Evolutionary conservation across 1,140 invertebrate genomes (phyloP).

Genomic region (Matsumurasca onukii): DNA sequence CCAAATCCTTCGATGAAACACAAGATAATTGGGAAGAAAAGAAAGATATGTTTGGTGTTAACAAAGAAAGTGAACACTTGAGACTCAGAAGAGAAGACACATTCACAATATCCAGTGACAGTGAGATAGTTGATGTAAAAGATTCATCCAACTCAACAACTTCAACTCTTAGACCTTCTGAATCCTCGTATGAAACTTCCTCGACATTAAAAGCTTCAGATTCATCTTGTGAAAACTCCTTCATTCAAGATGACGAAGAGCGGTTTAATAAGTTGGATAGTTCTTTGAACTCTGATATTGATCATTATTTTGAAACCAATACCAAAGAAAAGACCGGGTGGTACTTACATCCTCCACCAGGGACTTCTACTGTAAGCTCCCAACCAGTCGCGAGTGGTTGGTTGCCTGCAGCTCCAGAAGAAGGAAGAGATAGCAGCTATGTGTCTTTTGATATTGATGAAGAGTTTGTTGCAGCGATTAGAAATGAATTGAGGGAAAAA

Average conservation of each 20-base stretch:
- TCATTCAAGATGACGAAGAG: not conserved
- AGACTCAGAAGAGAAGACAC: too few species aligned
- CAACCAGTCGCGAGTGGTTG: slow-evolving; percentile 44
- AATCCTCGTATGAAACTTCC: not conserved
- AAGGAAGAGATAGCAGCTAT: slow-evolving; percentile 52
- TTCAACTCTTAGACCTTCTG: not conserved
- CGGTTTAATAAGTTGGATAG: slow-evolving; percentile 18
- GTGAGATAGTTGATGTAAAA: not conserved
- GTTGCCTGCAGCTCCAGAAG: slow-evolving; percentile 46
- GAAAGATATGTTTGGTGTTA: not conserved
- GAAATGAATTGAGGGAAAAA: slow-evolving; percentile 69
- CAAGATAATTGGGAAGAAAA: not conserved
- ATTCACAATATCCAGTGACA: not conserved
- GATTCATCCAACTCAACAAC: not conserved
- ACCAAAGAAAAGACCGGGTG: slow-evolving; percentile 45
- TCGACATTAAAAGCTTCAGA: too few species aligned
- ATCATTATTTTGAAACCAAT: slow-evolving; percentile 29
- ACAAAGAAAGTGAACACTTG: not conserved
- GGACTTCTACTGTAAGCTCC: slow-evolving; percentile 31
- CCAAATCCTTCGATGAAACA: not conserved
- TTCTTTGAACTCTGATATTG: slow-evolving; percentile 20
- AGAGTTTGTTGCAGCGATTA: slow-evolving; percentile 66
- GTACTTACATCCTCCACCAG: slow-evolving; percentile 49
- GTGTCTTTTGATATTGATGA: slow-evolving; percentile 64
- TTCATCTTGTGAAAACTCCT: not conserved